These are phyloP conservation scores for Ctenodactylus gundi DNA, from an alignment of 2,113 vertebrate genomes.

Conservation along the genomic window DNA sequence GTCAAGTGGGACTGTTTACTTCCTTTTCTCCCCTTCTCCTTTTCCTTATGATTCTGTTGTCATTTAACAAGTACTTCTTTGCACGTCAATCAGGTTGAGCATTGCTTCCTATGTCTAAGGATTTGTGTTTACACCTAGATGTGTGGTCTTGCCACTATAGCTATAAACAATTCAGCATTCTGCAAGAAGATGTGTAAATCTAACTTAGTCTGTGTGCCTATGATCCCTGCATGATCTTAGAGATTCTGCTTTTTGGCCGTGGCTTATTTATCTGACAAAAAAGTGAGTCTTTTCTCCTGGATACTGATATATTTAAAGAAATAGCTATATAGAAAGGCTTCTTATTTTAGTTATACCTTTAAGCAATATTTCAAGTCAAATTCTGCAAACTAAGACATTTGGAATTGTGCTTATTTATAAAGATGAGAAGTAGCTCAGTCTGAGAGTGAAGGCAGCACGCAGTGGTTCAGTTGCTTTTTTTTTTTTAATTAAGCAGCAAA, in stretches of 20 bases:
- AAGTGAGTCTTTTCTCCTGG: neutral
- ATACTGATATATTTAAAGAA: neutral
- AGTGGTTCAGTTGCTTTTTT: neutral
- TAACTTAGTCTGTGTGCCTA: neutral
- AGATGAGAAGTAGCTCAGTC: neutral
- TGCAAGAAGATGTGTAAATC: neutral
- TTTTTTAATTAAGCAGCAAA: neutral
- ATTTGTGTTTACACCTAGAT: neutral
- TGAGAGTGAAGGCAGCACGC: neutral
- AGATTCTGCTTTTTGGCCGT: neutral
- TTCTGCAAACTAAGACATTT: neutral
- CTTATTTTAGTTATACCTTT: neutral
- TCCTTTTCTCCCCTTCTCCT: neutral
- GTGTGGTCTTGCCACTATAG: neutral
- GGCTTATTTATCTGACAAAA: neutral
- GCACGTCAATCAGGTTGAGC: neutral
- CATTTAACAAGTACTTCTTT: neutral
- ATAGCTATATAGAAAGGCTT: neutral
- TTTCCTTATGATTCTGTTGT: neutral
- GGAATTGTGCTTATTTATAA: neutral
- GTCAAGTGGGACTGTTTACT: neutral
- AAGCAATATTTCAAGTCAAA: neutral
- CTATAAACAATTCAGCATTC: neutral
- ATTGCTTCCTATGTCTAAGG: neutral
- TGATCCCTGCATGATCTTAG: neutral